Evolutionary conservation across 2,113 vertebrate species (phyloP).

Genomic region (Empidonax alnorum): DNA sequence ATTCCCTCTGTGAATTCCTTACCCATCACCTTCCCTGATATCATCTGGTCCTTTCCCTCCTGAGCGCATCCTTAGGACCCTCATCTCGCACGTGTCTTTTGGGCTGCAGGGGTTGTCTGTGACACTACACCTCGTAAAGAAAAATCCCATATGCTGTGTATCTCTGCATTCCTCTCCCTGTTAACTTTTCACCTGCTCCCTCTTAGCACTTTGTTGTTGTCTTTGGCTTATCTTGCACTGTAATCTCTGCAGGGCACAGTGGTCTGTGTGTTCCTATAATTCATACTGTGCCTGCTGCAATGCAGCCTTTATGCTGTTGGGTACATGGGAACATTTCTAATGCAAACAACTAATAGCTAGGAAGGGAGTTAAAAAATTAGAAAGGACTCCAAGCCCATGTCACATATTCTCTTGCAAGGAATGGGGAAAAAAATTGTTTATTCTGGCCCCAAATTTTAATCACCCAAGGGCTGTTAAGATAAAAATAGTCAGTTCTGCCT

Average conservation of each 20-base stretch:
- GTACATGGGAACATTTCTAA: conserved; percentile 54
- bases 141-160: neutral
- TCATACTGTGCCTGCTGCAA: conserved; percentile 11
- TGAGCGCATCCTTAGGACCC: neutral
- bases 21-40: neutral
- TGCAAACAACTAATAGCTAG: conserved; percentile 61
- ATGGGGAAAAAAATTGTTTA: conserved; percentile 79
- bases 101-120: rapidly evolving
- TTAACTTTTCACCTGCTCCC: conserved; percentile 46
- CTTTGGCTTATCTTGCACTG: conserved; percentile 33
- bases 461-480: conserved; percentile 79
- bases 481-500: conserved; percentile 82
- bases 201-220: conserved; percentile 56
- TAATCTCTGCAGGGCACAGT: conserved; percentile 34
- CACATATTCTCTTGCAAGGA: conserved; percentile 77
- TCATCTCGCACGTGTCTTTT: rapidly evolving
- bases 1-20: neutral
- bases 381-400: conserved; percentile 74
- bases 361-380: conserved; percentile 69
- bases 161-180: neutral
- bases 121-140: neutral
- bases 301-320: conserved; percentile 4
- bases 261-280: conserved; percentile 34
- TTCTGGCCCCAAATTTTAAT: conserved; percentile 82
- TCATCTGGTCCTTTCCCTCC: neutral